A percentile compares a stretch with the other conserved stretches of the same genome.
Evolutionary conservation across 2,888 invertebrate genomes (phyloP).

Genomic region (Anticlea derivata): DNA sequence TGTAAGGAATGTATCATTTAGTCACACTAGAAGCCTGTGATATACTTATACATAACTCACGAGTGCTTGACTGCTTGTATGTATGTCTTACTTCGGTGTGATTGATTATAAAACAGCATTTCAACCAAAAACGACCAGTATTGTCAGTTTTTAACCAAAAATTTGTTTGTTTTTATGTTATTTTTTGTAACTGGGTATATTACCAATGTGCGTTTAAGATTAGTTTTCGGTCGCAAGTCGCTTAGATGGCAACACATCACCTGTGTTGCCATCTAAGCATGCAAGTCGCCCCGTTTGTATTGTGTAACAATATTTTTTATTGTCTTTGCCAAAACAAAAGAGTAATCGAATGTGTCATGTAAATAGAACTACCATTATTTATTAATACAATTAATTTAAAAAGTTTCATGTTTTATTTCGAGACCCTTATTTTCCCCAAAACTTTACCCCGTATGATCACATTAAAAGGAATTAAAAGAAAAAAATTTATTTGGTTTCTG

Average conservation of each 20-base stretch:
- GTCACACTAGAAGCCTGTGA: constrained; percentile 80
- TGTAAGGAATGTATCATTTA: constrained; percentile 69
- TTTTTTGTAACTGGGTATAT: constrained; percentile 56
- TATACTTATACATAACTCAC: constrained; percentile 68
- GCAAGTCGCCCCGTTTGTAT: constrained; percentile 49
- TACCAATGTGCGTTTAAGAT: constrained; percentile 63
- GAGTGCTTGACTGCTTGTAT: constrained; percentile 70
- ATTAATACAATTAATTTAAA: constrained; percentile 84
- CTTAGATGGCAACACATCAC: background rate
- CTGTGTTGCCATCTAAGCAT: no score
- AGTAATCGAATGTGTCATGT: constrained; percentile 83
- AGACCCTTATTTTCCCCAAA: constrained; percentile 2
- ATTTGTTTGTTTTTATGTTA: constrained; percentile 53
- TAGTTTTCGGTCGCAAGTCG: constrained; percentile 39
- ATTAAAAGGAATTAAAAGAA: no score
- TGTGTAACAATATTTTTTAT: constrained; percentile 81
- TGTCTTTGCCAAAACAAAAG: constrained; percentile 84
- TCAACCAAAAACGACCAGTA: constrained; percentile 78
- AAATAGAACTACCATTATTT: constrained; percentile 85
- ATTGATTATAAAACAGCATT: constrained; percentile 44
- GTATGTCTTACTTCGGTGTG: constrained; percentile 66
- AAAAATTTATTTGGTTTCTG: constrained; percentile 17
- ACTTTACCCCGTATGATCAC: background rate
- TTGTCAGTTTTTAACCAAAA: constrained; percentile 76
- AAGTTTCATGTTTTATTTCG: constrained; percentile 62